These are phyloP conservation scores for Puntigrus tetrazona DNA, from an alignment of 2,113 vertebrate genomes.

Conservation along the genomic window DNA sequence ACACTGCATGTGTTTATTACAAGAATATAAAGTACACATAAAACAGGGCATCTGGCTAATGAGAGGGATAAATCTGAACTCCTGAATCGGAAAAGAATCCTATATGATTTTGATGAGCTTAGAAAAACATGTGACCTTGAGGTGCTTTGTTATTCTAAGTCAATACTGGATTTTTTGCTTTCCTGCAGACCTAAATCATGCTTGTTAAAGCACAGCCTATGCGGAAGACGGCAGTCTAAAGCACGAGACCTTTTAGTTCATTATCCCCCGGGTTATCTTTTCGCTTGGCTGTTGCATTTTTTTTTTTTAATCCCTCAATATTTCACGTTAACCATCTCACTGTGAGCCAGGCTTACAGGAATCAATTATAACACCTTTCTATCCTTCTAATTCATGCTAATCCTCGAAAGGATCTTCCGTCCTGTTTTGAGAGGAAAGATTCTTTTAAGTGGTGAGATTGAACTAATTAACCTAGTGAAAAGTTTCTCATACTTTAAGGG, in stretches of 20 bases:
- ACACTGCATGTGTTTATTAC: background rate
- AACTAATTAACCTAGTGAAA: background rate
- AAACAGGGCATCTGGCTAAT: background rate
- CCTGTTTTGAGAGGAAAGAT: background rate
- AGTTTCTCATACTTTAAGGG: background rate
- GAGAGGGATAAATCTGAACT: background rate
- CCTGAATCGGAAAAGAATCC: background rate
- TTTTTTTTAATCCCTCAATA: conserved; percentile 23
- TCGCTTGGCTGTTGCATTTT: background rate
- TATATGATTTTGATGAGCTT: background rate
- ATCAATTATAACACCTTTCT: conserved; percentile 17
- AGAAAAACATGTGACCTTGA: conserved; percentile 5
- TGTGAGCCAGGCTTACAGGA: conserved; percentile 13
- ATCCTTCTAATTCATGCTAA: conserved; percentile 5
- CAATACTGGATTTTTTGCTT: background rate
- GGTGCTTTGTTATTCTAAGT: background rate
- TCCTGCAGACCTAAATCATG: background rate
- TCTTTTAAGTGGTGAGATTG: background rate
- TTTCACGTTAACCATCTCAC: conserved; percentile 24
- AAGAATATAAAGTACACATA: background rate
- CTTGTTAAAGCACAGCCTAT: background rate
- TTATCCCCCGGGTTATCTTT: conserved; percentile 23
- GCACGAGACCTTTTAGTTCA: conserved; percentile 8
- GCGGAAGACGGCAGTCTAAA: background rate
- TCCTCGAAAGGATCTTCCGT: background rate